Conservation (phyloP, 2,797 vertebrate species). For the Sebastes iracundus region DNA sequence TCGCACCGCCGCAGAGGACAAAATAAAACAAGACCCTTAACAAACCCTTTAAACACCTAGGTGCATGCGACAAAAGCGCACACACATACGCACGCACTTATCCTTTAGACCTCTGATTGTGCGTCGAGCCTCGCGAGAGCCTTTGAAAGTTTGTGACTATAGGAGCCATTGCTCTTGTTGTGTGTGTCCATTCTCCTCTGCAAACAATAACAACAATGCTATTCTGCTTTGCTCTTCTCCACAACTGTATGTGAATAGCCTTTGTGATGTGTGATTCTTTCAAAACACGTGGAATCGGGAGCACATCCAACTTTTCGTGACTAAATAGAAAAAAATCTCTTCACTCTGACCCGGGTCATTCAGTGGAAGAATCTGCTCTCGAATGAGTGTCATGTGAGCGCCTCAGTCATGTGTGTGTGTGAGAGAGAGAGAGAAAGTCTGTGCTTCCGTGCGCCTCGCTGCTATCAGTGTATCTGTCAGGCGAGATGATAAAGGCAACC, state of each 20-base stretch:
- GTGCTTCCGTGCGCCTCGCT: slow-evolving; percentile 11
- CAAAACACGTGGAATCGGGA: not conserved
- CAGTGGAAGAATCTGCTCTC: not conserved
- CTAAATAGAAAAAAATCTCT: not conserved
- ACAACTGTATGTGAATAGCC: slow-evolving; percentile 2
- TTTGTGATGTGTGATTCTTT: not conserved
- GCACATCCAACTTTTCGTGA: not conserved
- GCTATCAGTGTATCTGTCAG: slow-evolving; percentile 62
- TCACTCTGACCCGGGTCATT: not conserved
- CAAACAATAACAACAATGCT: slow-evolving; percentile 13
- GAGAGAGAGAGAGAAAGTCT: not conserved
- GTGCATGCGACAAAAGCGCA: slow-evolving; percentile 50
- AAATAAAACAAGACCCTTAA: slow-evolving; percentile 75
- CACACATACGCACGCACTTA: slow-evolving; percentile 12
- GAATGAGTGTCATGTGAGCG: slow-evolving; percentile 7
- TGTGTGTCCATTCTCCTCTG: slow-evolving; percentile 2
- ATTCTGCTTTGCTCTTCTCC: not conserved
- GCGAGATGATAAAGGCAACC: slow-evolving; percentile 55
- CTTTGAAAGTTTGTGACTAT: slow-evolving; percentile 30
- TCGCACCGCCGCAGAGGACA: slow-evolving; percentile 66
- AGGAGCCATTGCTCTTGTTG: not conserved
- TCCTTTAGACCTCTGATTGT: slow-evolving; percentile 40
- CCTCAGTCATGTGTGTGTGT: not conserved
- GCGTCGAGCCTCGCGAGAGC: slow-evolving; percentile 16
- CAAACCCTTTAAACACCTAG: slow-evolving; percentile 69